phyloP scores from a whole-genome alignment of 1,140 invertebrate species.

The Tenebrio molitor region DNA sequence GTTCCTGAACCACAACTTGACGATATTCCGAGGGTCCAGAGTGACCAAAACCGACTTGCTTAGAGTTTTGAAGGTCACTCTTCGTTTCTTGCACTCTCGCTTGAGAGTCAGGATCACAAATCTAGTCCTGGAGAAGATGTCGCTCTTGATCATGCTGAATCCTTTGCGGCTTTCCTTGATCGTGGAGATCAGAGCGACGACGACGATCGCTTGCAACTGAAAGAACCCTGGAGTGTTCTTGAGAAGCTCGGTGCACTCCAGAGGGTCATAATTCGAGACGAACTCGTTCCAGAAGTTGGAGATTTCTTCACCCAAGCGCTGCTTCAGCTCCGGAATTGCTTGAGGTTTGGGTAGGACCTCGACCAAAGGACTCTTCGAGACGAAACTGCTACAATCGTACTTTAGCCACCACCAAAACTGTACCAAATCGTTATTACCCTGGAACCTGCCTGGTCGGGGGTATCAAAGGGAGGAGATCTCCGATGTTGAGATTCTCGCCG shows the following conservation, averaged over 20 bases:
- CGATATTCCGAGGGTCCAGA: constrained; percentile 66
- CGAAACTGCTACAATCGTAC: constrained; percentile 34
- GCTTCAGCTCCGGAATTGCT: constrained; percentile 76
- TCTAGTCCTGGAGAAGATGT: constrained; percentile 58
- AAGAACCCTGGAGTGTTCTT: constrained; percentile 74
- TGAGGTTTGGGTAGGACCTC: constrained; percentile 74
- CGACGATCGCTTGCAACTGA: constrained; percentile 71
- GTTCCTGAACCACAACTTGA: constrained; percentile 58
- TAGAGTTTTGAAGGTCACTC: constrained; percentile 67
- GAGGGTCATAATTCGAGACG: constrained; percentile 81
- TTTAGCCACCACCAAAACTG: too few relatives aligned
- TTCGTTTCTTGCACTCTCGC: constrained; percentile 67
- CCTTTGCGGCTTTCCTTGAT: constrained; percentile 71
- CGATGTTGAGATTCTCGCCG: constrained; percentile 77
- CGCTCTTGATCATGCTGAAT: constrained; percentile 60
- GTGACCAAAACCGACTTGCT: constrained; percentile 64
- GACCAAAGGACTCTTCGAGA: constrained; percentile 68
- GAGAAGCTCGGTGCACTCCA: constrained; percentile 76
- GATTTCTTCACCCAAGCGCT: constrained; percentile 76
- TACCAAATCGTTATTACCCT: too few relatives aligned
- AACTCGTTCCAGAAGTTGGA: constrained; percentile 86
- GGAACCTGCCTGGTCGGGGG: constrained; percentile 65
- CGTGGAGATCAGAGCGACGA: constrained; percentile 73
- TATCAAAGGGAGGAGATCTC: constrained; percentile 80
- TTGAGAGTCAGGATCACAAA: constrained; percentile 65